Base-by-base conservation (phyloP, 1,140 invertebrate genomes). In the Anthonomus grandis region DNA sequence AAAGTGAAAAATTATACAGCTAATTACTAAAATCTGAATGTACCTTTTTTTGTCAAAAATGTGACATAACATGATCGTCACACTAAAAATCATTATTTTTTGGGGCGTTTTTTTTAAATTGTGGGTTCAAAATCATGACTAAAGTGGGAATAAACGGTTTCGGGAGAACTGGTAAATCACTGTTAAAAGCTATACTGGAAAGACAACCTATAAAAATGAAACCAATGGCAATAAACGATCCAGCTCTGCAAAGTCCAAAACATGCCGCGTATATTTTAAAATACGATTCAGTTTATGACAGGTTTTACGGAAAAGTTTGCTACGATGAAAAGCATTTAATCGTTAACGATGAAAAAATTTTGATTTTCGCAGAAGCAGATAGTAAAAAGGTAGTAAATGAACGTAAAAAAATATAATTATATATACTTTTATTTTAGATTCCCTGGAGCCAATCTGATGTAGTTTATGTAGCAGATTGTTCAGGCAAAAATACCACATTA, bases 251-350 rank as follows among this genome's bases (percentile, higher is more conserved):
- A 56, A 74, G 95, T 27, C 89, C 95, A 62, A 89, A 95, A 63
- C 97, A 97, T 78, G 94, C 97, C 93, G 93, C 95, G 2, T 98
- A 99, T 79, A 86, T 99, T 81, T 94, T 98, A 80, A 93, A 95
- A 70, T 96, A 95, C 76, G 97, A 99, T 74, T 97, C 95, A 9
- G 97, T 94, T 44, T 96, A 99, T 67, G 95, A 95, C 5, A 81
- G 75, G 60, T 93, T 84, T 77, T 91, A 95, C 72, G 91, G 94
- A 38, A 86, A 89, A 52, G 85, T 98, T 36, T 79, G 81, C 22
- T 79, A 84, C 39, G 83, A 91, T 52, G 89, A 81, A 68, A 87
- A 85, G 24, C 76, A 75, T 58, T 79, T 99, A 13, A 78, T 95
- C 50, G 86, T 98, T 1, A 86, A 96, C 72, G 93, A 85, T 22